These are phyloP conservation scores for Scomber colias DNA, from an alignment of 2,113 vertebrate species.

Conservation along the genomic window DNA sequence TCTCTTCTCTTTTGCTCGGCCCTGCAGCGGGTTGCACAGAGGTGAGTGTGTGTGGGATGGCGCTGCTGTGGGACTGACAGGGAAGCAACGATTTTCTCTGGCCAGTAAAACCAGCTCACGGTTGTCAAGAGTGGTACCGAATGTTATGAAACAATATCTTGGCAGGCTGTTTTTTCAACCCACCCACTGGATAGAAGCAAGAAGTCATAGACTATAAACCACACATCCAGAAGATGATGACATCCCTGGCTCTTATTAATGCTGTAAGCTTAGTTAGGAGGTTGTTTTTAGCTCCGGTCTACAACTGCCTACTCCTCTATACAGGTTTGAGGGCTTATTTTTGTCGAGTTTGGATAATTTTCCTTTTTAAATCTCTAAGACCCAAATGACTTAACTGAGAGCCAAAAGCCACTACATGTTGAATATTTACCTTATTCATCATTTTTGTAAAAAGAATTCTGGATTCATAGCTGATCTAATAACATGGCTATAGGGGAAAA, in stretches of 20 bases:
- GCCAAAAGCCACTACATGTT: slow-evolving; percentile 5
- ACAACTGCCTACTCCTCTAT: slow-evolving; percentile 32
- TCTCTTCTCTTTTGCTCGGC: slow-evolving; percentile 9
- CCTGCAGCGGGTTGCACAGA: slow-evolving; percentile 65
- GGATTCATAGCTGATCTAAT: slow-evolving; percentile 2
- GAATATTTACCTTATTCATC: slow-evolving; percentile 29
- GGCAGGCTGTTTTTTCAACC: slow-evolving; percentile 64
- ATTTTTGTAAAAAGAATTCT: slow-evolving; percentile 10
- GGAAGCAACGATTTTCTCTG: slow-evolving; percentile 64
- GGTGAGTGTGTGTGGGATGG: slow-evolving; percentile 76
- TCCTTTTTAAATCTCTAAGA: not conserved
- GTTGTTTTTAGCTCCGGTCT: slow-evolving; percentile 61
- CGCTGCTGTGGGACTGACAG: slow-evolving; percentile 60
- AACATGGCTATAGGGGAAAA: not conserved
- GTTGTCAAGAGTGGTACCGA: slow-evolving; percentile 60
- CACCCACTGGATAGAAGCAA: slow-evolving; percentile 63
- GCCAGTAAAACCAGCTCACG: slow-evolving; percentile 69
- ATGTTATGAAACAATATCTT: slow-evolving; percentile 73
- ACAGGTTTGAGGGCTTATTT: slow-evolving; percentile 39
- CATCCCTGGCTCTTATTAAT: slow-evolving; percentile 56
- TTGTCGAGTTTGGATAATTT: slow-evolving; percentile 21
- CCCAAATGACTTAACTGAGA: slow-evolving; percentile 26
- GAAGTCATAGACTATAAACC: slow-evolving; percentile 53
- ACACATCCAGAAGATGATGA: slow-evolving; percentile 65
- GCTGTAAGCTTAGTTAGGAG: slow-evolving; percentile 56